Evolutionary conservation across 92 coral and sea anemone genomes (phyloP), one percentile per base, ranked within the genome.

Genomic region (Isaurus tuberculatus): DNA sequence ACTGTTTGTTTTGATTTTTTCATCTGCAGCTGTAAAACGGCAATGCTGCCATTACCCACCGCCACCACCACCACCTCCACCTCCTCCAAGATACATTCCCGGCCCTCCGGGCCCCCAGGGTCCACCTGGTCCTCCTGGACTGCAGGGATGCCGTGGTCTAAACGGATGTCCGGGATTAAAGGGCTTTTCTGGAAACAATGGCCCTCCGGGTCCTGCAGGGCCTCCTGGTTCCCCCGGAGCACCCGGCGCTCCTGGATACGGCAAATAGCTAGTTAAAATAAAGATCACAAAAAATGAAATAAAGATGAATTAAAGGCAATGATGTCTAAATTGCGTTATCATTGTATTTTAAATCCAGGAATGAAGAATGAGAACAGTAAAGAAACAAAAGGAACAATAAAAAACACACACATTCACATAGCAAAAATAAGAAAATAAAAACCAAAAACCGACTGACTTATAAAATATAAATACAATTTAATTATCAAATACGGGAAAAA

Each of bases 41-140:
- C 61, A 72, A 29, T 72, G 79, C 58, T n/a, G n/a, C n/a, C n/a
- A n/a, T n/a, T n/a, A n/a, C n/a, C n/a, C n/a, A n/a, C n/a, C n/a
- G n/a, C n/a, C 78, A 29, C n/a, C 61, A 17, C 78, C 61, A 0
- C 60, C 78, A 26, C 78, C 78, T 0, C 78, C 78, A 72, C 61
- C 78, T n/a, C 78, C 78, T n/a, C 78, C 78, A 22, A 26, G 10
- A 9, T 44, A 72, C 44, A 60, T 44, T 26, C 79, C 79, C 20
- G 79, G 79, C 0, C 79, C 79, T 0, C 79, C 79, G 23, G 79
- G 79, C 15, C 79, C 79, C 79, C 79, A 57, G 3, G 79, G 79
- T 43, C 79, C 79, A 23, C 79, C 79, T 4, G 79, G 79, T 9
- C 79, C 79, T 16, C n/a, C 79, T 8, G 79, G 79, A 72, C 34